phyloP scores from a whole-genome alignment of 2,113 vertebrate species.

The Microcebus murinus region DNA sequence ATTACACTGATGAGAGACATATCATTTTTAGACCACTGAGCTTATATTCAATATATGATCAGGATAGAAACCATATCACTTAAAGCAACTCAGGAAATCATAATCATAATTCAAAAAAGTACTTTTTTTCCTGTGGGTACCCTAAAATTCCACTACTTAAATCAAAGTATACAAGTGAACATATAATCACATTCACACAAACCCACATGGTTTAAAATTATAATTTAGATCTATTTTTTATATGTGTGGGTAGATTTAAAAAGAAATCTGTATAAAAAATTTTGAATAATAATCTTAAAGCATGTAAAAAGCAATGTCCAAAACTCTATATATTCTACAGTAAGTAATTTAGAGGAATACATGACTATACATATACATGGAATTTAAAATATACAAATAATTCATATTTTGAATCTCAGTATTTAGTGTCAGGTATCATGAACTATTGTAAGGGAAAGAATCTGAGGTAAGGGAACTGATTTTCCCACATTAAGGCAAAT shows the following conservation, averaged over 20 bases:
- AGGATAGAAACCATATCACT: not conserved
- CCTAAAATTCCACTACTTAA: not conserved
- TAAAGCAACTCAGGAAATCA: slow-evolving; percentile 19
- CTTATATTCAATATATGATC: not conserved
- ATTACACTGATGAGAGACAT: slow-evolving; percentile 25
- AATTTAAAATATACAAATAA: not conserved
- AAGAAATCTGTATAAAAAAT: not conserved
- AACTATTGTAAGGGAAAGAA: slow-evolving; percentile 64
- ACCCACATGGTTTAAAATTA: not conserved
- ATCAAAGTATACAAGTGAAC: not conserved
- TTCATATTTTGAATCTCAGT: slow-evolving; percentile 33
- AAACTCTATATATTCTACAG: not conserved
- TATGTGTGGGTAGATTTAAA: not conserved
- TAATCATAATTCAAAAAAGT: slow-evolving; percentile 40
- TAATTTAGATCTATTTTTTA: not conserved
- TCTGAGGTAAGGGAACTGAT: slow-evolving; percentile 27
- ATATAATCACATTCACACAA: not conserved
- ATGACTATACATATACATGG: not conserved
- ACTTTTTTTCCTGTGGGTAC: not conserved
- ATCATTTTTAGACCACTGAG: slow-evolving; percentile 37
- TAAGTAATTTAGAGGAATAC: not conserved
- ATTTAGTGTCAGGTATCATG: slow-evolving; percentile 37
- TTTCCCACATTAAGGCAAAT: slow-evolving; percentile 17
- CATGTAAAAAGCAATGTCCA: not conserved
- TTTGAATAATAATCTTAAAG: slow-evolving; percentile 7